A percentile compares a stretch with the other conserved stretches of the same genome.
These are phyloP conservation scores for Sylvia borin DNA, from an alignment of 2,797 vertebrate genomes.

Conservation along the genomic window DNA sequence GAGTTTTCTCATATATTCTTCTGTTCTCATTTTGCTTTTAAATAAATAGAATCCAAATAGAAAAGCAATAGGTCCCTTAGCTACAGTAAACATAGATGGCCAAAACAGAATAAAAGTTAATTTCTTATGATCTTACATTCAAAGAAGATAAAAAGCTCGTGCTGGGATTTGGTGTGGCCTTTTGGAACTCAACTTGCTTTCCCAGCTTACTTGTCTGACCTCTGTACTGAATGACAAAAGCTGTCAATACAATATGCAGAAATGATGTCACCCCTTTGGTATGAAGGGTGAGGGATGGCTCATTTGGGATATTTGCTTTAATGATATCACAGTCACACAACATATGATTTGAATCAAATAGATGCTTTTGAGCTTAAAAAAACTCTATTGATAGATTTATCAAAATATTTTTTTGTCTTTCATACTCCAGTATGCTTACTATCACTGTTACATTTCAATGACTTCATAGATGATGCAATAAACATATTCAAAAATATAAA, in stretches of 20 bases:
- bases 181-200: slow-evolving; percentile 61
- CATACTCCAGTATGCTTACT: not conserved
- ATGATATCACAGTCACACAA: slow-evolving; percentile 70
- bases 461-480: not conserved
- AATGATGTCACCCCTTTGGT: slow-evolving; percentile 70
- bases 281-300: slow-evolving; percentile 57
- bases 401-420: slow-evolving; percentile 44
- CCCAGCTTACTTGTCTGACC: slow-evolving; percentile 70
- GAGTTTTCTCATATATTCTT: not conserved
- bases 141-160: slow-evolving; percentile 23
- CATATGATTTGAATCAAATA: slow-evolving; percentile 72
- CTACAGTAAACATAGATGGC: slow-evolving; percentile 53
- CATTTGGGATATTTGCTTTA: slow-evolving; percentile 72
- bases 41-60: not conserved
- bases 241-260: slow-evolving; percentile 65
- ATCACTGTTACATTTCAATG: not conserved
- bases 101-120: slow-evolving; percentile 20
- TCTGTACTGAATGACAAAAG: slow-evolving; percentile 63
- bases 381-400: slow-evolving; percentile 2
- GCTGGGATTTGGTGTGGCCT: slow-evolving; percentile 54
- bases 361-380: slow-evolving; percentile 67
- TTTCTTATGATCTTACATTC: slow-evolving; percentile 34
- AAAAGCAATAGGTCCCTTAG: slow-evolving; percentile 18
- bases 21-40: not conserved
- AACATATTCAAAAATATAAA: slow-evolving; percentile 23